These are phyloP conservation scores for Solenopsis invicta DNA, from an alignment of 1,140 invertebrate genomes.

Conservation along the genomic window DNA sequence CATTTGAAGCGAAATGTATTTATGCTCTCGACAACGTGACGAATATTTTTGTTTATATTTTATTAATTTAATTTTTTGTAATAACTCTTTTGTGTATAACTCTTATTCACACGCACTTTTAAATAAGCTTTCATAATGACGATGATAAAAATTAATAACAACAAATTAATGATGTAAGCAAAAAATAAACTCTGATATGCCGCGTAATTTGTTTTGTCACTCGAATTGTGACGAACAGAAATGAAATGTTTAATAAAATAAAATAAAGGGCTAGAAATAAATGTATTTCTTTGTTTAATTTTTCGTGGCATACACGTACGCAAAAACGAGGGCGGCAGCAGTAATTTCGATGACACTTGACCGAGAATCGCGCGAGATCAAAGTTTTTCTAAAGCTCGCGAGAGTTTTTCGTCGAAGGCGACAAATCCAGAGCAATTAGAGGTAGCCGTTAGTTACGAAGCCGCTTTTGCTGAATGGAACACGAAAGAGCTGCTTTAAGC, in stretches of 20 bases:
- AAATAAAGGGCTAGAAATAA: not conserved
- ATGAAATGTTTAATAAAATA: not conserved
- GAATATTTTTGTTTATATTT: not conserved
- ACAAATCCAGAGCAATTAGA: slow-evolving; percentile 75
- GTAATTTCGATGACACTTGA: slow-evolving; percentile 28
- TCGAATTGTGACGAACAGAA: not conserved
- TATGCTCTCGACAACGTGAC: not conserved
- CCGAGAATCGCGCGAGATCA: slow-evolving; percentile 28
- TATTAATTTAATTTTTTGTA: not conserved
- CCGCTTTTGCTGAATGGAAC: slow-evolving; percentile 51
- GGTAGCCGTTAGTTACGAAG: slow-evolving; percentile 67
- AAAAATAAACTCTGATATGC: not conserved
- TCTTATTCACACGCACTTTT: not conserved
- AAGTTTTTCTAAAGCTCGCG: slow-evolving; percentile 42
- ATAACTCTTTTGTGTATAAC: not conserved
- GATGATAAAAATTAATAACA: slow-evolving; percentile 5
- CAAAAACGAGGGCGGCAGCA: not conserved
- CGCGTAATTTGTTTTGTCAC: not conserved
- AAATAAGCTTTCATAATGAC: not conserved
- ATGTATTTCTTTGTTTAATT: not conserved
- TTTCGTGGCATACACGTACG: not conserved
- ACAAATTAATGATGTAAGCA: not conserved
- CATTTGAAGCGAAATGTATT: not conserved
- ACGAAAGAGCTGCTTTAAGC: slow-evolving; percentile 73
- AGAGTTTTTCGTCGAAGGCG: slow-evolving; percentile 57